These are phyloP conservation scores for Rhinolophus sinicus DNA, from an alignment of 2,113 vertebrate species.

Conservation along the genomic window DNA sequence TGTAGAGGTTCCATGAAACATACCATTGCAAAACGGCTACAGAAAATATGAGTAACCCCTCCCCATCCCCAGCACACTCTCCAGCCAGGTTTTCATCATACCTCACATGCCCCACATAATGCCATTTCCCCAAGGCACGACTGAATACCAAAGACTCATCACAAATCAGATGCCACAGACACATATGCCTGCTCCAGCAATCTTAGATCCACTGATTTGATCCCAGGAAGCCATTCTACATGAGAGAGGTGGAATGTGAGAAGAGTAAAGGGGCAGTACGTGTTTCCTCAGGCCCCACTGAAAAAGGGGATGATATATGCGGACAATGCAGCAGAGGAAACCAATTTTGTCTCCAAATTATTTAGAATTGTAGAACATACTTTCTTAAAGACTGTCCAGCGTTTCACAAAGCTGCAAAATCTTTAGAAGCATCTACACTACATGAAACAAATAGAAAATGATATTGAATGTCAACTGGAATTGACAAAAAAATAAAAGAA, in stretches of 20 bases:
- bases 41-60: neutral
- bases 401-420: neutral
- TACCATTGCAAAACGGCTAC: neutral
- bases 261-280: fast-evolving
- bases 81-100: neutral
- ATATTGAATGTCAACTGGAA: too few relatives aligned
- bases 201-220: neutral
- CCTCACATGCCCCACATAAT: neutral
- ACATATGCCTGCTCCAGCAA: neutral
- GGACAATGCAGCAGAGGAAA: neutral
- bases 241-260: neutral
- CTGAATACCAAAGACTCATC: neutral
- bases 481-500: too few relatives aligned
- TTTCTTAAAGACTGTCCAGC: neutral
- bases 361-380: neutral
- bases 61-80: too few relatives aligned
- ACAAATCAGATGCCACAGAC: neutral
- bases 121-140: neutral
- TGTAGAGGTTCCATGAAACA: neutral
- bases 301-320: neutral
- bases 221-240: neutral
- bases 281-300: neutral
- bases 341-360: neutral
- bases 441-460: too few relatives aligned
- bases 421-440: neutral